Evolutionary conservation across 2,113 vertebrate genomes (phyloP).

Genomic region (Strix uralensis): DNA sequence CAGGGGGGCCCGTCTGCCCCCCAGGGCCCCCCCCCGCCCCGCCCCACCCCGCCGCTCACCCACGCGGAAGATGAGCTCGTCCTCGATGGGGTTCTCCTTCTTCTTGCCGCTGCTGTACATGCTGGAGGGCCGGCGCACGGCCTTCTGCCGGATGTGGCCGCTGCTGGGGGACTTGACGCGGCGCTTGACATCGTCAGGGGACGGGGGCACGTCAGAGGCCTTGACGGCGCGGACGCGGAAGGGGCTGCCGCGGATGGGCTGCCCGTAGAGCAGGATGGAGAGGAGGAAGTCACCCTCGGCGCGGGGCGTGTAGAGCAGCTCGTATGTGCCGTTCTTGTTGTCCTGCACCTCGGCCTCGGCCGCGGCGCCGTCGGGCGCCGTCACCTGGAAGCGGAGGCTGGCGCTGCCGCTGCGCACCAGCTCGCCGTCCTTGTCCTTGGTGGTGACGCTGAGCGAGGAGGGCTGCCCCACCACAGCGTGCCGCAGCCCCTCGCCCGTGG

Average conservation of each 20-base stretch:
- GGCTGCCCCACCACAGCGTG: conserved; percentile 90
- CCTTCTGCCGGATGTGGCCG: conserved; percentile 92
- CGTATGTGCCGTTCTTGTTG: conserved; percentile 95
- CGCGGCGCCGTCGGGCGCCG: conserved; percentile 72
- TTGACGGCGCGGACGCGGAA: conserved; percentile 87
- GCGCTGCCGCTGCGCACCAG: conserved; percentile 91
- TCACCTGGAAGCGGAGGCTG: conserved; percentile 80
- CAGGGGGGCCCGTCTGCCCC: not conserved
- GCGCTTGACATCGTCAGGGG: conserved; percentile 91
- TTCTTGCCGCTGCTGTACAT: conserved; percentile 95
- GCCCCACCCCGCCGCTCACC: conserved; percentile 68
- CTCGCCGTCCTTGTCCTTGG: conserved; percentile 92
- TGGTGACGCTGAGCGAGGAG: conserved; percentile 89
- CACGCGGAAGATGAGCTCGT: conserved; percentile 86
- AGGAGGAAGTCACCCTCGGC: conserved; percentile 87
- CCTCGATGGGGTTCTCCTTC: conserved; percentile 85
- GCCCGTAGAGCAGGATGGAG: conserved; percentile 86
- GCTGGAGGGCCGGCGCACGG: conserved; percentile 90
- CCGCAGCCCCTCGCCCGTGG: conserved; percentile 91
- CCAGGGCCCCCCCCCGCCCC: no score
- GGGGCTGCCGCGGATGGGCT: conserved; percentile 88
- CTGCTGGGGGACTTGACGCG: conserved; percentile 92
- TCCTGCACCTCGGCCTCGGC: conserved; percentile 83
- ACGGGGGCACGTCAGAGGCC: conserved; percentile 84
- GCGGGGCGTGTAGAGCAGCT: conserved; percentile 87